Conservation (phyloP, 2,888 invertebrate genomes). For the Synergus gifuensis region DNA sequence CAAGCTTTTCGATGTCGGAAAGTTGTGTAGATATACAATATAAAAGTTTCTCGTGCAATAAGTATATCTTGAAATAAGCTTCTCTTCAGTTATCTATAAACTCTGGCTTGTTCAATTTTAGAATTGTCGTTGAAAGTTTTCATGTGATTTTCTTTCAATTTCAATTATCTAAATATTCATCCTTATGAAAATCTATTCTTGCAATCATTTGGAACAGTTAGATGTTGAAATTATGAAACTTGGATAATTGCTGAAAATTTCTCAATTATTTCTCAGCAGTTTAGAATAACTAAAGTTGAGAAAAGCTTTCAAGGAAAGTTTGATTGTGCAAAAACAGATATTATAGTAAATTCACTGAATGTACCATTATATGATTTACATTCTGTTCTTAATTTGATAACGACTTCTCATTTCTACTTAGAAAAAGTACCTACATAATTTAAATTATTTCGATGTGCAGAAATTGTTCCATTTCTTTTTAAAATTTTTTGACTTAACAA, state of each 20-base stretch:
- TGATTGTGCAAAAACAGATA: not conserved
- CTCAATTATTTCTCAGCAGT: not conserved
- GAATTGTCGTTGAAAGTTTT: not conserved
- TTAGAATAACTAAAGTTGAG: not conserved
- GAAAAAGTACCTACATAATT: not conserved
- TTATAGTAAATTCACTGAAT: not conserved
- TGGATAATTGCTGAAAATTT: not conserved
- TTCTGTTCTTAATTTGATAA: not conserved
- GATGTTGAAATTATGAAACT: not conserved
- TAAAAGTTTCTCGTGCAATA: constrained; percentile 4
- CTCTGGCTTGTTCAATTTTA: not conserved
- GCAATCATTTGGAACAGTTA: not conserved
- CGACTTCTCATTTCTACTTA: no score
- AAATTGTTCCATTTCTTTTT: not conserved
- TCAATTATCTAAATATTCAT: not conserved
- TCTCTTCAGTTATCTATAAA: constrained; percentile 6
- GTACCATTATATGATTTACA: no score
- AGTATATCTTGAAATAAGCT: constrained; percentile 9
- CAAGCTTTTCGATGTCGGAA: not conserved
- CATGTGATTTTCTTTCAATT: not conserved
- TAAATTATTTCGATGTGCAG: not conserved
- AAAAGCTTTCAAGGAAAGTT: not conserved
- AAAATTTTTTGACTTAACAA: not conserved
- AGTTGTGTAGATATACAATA: constrained; percentile 1
- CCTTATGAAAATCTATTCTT: not conserved